Conservation (phyloP, 2,888 invertebrate genomes). For the Torymus texanus region DNA sequence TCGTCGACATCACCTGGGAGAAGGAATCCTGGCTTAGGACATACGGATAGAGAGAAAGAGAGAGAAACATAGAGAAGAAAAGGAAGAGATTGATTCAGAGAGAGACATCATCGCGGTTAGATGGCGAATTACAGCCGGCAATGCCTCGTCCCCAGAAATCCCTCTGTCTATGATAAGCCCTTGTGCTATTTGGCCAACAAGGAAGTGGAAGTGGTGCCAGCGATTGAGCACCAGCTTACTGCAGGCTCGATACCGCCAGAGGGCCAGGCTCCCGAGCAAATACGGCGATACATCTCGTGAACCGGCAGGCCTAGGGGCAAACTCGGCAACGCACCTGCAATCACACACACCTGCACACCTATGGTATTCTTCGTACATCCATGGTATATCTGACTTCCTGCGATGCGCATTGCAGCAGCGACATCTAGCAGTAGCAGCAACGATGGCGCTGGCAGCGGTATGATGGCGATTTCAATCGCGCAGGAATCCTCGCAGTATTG, state of each 20-base stretch:
- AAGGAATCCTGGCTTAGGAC: too few relatives aligned
- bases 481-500: too few relatives aligned
- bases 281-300: constrained; percentile 89
- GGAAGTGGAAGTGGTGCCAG: constrained; percentile 92
- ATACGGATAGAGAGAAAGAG: too few relatives aligned
- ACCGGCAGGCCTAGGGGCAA: constrained; percentile 79
- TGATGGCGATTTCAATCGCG: too few relatives aligned
- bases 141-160: constrained; percentile 68
- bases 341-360: constrained; percentile 22
- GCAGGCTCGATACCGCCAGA: constrained; percentile 89
- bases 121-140: constrained; percentile 57
- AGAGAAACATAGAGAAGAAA: too few relatives aligned
- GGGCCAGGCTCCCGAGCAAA: constrained; percentile 83
- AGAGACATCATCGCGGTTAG: constrained; percentile 1
- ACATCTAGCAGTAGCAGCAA: too few relatives aligned
- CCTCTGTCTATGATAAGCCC: constrained; percentile 69
- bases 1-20: too few relatives aligned
- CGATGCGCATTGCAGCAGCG: too few relatives aligned
- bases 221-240: constrained; percentile 91
- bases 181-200: constrained; percentile 73
- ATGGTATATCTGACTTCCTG: too few relatives aligned
- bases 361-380: neutral
- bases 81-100: too few relatives aligned
- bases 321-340: constrained; percentile 73
- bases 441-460: too few relatives aligned